Evolutionary conservation across 2,888 invertebrate genomes (phyloP).

Genomic region (Crocallis elinguaria): DNA sequence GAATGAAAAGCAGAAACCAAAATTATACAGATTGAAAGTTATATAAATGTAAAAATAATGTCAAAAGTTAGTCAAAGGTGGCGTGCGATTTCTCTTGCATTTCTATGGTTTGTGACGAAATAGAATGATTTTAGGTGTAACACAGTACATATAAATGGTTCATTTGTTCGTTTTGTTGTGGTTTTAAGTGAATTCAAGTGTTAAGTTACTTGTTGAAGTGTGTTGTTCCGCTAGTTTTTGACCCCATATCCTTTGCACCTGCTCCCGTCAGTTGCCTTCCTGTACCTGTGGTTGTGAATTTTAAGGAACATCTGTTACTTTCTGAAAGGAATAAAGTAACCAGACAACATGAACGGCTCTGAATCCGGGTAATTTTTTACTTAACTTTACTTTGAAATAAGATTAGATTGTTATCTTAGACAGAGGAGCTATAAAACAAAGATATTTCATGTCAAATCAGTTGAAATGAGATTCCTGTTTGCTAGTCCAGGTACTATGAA

Average conservation of each 20-base stretch:
- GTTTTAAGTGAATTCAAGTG: constrained; percentile 68
- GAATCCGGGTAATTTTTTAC: constrained; percentile 89
- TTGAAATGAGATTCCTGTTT: neutral
- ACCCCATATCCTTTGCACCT: constrained; percentile 59
- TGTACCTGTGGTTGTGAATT: constrained; percentile 53
- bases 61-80: constrained; percentile 73
- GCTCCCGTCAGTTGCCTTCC: constrained; percentile 51
- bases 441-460: neutral
- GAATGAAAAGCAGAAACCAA: constrained; percentile 40
- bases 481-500: neutral
- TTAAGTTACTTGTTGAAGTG: constrained; percentile 58
- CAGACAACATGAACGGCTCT: constrained; percentile 88
- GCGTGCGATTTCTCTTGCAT: constrained; percentile 82
- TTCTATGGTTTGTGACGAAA: constrained; percentile 81
- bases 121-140: constrained; percentile 70
- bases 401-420: constrained; percentile 24
- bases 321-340: constrained; percentile 45
- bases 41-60: constrained; percentile 71
- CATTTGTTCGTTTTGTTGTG: constrained; percentile 67
- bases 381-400: constrained; percentile 28
- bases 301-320: constrained; percentile 51
- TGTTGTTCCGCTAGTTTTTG: constrained; percentile 56
- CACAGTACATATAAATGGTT: constrained; percentile 63
- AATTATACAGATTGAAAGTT: constrained; percentile 50
- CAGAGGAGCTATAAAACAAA: constrained; percentile 8